These are phyloP conservation scores for Erythrocercus mccallii DNA, from an alignment of 2,113 vertebrate species.

Conservation along the genomic window DNA sequence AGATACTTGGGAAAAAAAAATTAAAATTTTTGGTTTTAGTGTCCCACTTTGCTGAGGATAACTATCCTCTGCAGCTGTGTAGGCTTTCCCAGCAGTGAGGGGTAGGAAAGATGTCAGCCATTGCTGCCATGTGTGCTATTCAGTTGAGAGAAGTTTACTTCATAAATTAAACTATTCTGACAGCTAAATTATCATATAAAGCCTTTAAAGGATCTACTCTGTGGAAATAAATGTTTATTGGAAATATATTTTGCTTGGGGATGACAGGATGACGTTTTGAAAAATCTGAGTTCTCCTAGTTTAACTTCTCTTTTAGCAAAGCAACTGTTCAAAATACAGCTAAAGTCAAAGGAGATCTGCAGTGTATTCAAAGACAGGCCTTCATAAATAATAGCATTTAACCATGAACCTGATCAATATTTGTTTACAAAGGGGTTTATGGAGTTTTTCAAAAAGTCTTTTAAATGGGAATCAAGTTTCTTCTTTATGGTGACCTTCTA, in stretches of 20 bases:
- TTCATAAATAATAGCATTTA: background rate
- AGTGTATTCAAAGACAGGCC: background rate
- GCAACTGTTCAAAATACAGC: background rate
- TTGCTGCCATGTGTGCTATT: background rate
- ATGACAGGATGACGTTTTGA: conserved; percentile 8
- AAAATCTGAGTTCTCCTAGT: background rate
- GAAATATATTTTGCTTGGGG: background rate
- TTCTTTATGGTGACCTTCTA: background rate
- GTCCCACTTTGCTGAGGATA: background rate
- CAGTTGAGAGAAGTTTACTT: background rate
- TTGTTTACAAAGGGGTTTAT: conserved; percentile 21
- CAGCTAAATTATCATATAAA: conserved; percentile 7
- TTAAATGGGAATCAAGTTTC: conserved; percentile 4
- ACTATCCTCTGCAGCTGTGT: background rate
- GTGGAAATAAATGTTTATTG: background rate
- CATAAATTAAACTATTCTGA: conserved; percentile 9
- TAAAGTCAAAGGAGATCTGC: background rate
- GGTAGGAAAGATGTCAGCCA: background rate
- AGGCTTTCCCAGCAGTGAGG: background rate
- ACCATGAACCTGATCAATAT: background rate
- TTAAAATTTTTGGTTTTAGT: background rate
- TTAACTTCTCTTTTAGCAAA: background rate
- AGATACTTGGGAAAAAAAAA: background rate
- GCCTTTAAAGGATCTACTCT: background rate
- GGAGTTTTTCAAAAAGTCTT: background rate